A percentile compares a stretch with the other conserved stretches of the same genome.
phyloP scores from a whole-genome alignment of 2,797 vertebrate genomes.

The Arctocebus calabarensis region DNA sequence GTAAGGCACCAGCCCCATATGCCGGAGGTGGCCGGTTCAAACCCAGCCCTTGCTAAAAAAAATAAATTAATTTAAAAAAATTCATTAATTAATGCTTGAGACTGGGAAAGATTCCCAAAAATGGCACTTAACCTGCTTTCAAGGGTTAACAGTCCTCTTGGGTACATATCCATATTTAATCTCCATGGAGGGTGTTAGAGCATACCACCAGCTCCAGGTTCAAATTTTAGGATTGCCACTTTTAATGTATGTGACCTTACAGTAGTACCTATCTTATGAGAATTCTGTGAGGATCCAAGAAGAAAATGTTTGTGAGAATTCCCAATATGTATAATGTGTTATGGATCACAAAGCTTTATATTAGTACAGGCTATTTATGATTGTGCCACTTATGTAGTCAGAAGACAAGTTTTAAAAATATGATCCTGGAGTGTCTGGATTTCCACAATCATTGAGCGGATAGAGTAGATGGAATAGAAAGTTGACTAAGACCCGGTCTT shows the following conservation, averaged over 20 bases:
- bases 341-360: not conserved
- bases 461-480: not conserved
- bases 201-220: not conserved
- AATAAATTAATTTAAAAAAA: no score
- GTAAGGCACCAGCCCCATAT: no score
- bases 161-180: not conserved
- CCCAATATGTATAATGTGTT: not conserved
- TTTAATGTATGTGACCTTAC: not conserved
- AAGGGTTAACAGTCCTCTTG: not conserved
- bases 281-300: not conserved
- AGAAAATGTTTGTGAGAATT: not conserved
- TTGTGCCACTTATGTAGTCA: not conserved
- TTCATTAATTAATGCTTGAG: not conserved
- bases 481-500: not conserved
- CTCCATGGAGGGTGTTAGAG: not conserved
- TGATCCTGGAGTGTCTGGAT: not conserved
- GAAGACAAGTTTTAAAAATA: not conserved
- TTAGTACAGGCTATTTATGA: not conserved
- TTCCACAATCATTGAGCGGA: not conserved
- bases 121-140: not conserved
- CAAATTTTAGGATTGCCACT: not conserved
- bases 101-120: not conserved
- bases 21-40: no score
- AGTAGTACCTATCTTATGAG: not conserved
- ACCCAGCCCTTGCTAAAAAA: no score